Percentiles rank a stretch among this genome's conserved stretches.
Evolutionary conservation across 2,797 vertebrate genomes (phyloP).

Genomic region (Aphelocoma californica): DNA sequence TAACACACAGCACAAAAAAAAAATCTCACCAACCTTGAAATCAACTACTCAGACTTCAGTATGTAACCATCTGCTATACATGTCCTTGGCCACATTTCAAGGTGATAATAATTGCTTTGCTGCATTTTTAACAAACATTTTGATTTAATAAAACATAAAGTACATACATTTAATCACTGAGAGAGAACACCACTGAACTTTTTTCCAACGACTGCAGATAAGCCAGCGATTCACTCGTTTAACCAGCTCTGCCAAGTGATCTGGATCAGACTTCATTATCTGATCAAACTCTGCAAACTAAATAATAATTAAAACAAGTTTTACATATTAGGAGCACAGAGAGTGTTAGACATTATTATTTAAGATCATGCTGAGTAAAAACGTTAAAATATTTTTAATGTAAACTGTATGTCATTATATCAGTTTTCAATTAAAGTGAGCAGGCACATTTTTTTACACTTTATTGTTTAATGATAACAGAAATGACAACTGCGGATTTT

Average conservation of each 20-base stretch:
- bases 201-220: conserved; percentile 97
- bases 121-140: background rate
- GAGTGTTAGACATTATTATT: background rate
- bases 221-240: conserved; percentile 95
- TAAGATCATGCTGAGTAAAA: background rate
- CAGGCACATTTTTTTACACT: background rate
- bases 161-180: conserved; percentile 94
- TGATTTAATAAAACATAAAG: background rate
- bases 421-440: background rate
- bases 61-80: background rate
- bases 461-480: background rate
- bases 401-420: background rate
- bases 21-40: background rate
- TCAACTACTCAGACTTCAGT: background rate
- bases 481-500: background rate
- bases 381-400: background rate
- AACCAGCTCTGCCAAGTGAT: conserved; percentile 92
- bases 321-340: background rate
- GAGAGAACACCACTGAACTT: conserved; percentile 92
- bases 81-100: background rate
- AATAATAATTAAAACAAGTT: background rate
- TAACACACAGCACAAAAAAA: background rate
- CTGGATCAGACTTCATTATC: conserved; percentile 98
- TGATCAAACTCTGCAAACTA: conserved; percentile 98
- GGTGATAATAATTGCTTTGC: background rate